Conservation (phyloP, 2,797 vertebrate species). For the Delichon dasypus region DNA sequence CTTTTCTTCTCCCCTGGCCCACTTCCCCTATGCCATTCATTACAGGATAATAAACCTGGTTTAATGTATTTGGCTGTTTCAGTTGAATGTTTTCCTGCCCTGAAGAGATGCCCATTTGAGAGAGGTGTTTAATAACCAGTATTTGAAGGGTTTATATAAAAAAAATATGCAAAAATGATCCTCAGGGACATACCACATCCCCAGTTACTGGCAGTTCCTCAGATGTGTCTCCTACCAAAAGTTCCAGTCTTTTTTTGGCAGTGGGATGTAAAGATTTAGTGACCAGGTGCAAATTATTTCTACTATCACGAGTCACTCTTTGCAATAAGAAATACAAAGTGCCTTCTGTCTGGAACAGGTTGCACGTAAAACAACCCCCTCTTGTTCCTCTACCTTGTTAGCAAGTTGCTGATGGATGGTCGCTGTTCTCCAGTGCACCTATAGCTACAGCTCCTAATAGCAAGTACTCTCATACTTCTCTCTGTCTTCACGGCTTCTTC, state of each 20-base stretch:
- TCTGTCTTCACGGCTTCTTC: background rate
- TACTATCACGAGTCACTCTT: background rate
- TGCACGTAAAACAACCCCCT: background rate
- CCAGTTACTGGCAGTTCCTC: background rate
- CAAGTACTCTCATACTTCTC: background rate
- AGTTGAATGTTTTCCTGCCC: background rate
- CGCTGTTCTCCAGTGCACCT: background rate
- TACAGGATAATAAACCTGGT: background rate
- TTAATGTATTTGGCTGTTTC: background rate
- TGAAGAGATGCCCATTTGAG: background rate
- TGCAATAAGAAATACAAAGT: conserved; percentile 11
- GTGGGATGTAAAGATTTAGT: background rate
- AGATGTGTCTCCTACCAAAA: background rate
- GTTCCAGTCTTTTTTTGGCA: background rate
- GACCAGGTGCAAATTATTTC: background rate
- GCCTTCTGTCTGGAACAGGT: background rate
- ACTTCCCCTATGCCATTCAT: background rate
- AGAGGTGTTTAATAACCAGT: background rate
- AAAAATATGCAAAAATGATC: background rate
- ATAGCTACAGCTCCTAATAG: background rate
- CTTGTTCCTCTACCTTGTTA: background rate
- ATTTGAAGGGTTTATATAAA: background rate
- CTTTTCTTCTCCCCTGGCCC: background rate
- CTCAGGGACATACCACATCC: background rate
- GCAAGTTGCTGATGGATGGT: background rate